phyloP scores from a whole-genome alignment of 2,113 vertebrate genomes.

The Balaenoptera acutorostrata region DNA sequence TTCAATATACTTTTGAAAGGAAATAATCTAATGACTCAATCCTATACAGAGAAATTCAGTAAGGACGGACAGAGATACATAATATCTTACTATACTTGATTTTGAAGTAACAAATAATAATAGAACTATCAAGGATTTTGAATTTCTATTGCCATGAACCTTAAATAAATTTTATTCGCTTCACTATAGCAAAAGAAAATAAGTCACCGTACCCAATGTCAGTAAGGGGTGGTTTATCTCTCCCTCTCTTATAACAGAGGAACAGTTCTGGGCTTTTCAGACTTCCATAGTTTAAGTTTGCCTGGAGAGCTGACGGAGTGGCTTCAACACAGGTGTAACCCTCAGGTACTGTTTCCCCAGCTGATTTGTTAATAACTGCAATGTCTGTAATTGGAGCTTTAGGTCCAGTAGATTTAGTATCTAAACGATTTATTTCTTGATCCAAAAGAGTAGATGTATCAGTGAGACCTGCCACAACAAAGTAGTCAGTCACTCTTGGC shows the following conservation, averaged over 20 bases:
- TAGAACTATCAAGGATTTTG: slow-evolving; percentile 20
- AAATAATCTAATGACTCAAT: slow-evolving; percentile 23
- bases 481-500: slow-evolving; percentile 97
- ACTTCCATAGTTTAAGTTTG: slow-evolving; percentile 97
- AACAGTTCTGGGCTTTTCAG: slow-evolving; percentile 97
- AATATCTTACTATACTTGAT: background rate
- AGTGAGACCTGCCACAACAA: slow-evolving; percentile 96
- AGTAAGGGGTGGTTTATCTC: slow-evolving; percentile 92
- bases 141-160: background rate
- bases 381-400: slow-evolving; percentile 96
- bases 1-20: slow-evolving; percentile 30
- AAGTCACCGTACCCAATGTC: slow-evolving; percentile 90
- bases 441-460: slow-evolving; percentile 92
- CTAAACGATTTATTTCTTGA: slow-evolving; percentile 89
- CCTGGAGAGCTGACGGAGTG: slow-evolving; percentile 92
- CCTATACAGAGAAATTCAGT: slow-evolving; percentile 19
- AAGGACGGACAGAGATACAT: background rate
- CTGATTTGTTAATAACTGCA: slow-evolving; percentile 94
- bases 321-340: slow-evolving; percentile 95
- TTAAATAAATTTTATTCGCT: slow-evolving; percentile 21
- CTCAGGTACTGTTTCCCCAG: slow-evolving; percentile 94
- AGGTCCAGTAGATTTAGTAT: slow-evolving; percentile 91
- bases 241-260: slow-evolving; percentile 93
- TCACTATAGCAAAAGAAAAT: slow-evolving; percentile 25
- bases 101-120: slow-evolving; percentile 36